Percentiles rank a stretch among this genome's conserved stretches.
These are phyloP conservation scores for Bolborhynchus lineola DNA, from an alignment of 2,113 vertebrate genomes.

Conservation along the genomic window DNA sequence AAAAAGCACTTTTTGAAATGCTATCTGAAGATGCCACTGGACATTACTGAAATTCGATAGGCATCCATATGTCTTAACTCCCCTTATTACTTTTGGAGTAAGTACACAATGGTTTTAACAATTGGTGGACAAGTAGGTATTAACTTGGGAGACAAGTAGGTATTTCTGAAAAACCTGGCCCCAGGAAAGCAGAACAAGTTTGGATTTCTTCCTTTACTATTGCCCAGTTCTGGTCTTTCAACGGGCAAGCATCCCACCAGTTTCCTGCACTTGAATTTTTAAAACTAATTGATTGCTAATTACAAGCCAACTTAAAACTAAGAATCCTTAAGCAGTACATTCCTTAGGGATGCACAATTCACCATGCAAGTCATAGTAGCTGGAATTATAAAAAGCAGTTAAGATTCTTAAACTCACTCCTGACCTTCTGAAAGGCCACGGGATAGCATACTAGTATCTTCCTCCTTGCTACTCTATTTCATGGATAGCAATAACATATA, in stretches of 20 bases:
- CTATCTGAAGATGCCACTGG: not conserved
- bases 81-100: not conserved
- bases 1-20: not conserved
- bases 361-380: not conserved
- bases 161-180: not conserved
- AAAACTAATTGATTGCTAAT: not conserved
- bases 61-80: not conserved
- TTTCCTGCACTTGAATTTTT: not conserved
- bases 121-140: not conserved
- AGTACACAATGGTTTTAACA: not conserved
- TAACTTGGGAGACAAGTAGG: not conserved
- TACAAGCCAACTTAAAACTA: not conserved
- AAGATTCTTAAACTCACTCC: not conserved
- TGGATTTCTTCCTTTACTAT: not conserved
- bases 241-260: not conserved
- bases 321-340: not conserved
- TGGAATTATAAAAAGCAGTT: not conserved
- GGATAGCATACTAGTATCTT: not conserved
- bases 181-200: not conserved
- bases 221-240: not conserved
- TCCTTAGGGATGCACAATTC: not conserved
- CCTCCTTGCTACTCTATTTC: not conserved
- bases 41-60: not conserved
- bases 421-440: not conserved
- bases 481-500: not conserved